Base-by-base conservation (phyloP, 1,140 invertebrate species). In the Tetragonula clypearis region DNA sequence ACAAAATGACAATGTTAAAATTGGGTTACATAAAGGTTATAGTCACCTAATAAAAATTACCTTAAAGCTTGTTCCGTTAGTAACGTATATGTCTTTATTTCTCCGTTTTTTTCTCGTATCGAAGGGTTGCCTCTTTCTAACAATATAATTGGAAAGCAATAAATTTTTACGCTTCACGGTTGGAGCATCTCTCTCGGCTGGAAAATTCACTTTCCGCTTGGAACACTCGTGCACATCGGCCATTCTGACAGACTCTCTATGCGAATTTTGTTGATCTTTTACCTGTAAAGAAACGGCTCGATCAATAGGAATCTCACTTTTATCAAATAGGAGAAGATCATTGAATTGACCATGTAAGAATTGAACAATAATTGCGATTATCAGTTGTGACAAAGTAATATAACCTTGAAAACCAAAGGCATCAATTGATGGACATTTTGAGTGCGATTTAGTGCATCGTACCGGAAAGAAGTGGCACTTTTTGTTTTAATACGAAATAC, bases 41-140 rank as follows among this genome's bases (percentile, higher is more conserved):
- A 23, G 26, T 30, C 6, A 41, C 1, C 12, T 4, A 17, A 55
- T 72, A 60, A 23, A 21, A 84, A 35, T 85, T 94, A 96, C 96
- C 94, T 96, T 96, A 73, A 96, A 95, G 91, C 95, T 94, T 0
- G 96, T 95, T 90, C 95, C 96, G 68, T 95, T 96, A 71, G 95
- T 96, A 23, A 96, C 94, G 84, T 96, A 96, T 87, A 96, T 92
- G 81, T 96, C 94, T 55, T 92, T 92, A 35, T 91, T n/a, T 12
- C 0, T 87, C 14, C 84, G 85, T 86, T 91, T 92, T 1, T 68
- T 80, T 3, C 49, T 68, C 71, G 87, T 86, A 58, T 74, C 66
- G 9, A 90, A 79, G 12, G 92, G 85, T 77, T 77, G 65, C 58
- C 93, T 88, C 85, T 93, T 95, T 87, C 82, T 93, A 1, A 94